Percentiles rank a stretch among this genome's conserved stretches.
Evolutionary conservation across 2,113 vertebrate genomes (phyloP).

Genomic region (Entomyzon cyanotis): DNA sequence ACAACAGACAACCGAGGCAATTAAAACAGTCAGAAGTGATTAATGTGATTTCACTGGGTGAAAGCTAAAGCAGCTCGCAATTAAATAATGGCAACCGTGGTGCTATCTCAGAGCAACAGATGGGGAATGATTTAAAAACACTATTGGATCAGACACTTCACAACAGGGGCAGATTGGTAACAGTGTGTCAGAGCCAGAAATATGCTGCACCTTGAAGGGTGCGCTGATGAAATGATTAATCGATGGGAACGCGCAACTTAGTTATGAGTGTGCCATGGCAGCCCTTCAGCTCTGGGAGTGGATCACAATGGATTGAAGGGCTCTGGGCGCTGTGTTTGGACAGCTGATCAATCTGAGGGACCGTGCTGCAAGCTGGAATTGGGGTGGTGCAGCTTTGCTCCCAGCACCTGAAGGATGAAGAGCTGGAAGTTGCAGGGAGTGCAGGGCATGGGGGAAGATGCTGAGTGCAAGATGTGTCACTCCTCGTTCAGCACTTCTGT

Average conservation of each 20-base stretch:
- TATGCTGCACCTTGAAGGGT: background rate
- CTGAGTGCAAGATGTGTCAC: accelerated
- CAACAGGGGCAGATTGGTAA: conserved; percentile 13
- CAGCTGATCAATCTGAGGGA: background rate
- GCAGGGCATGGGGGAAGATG: background rate
- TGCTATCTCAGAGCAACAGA: conserved; percentile 56
- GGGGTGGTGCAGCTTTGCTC: background rate
- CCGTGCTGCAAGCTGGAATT: accelerated
- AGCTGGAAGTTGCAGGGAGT: background rate
- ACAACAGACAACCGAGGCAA: conserved; percentile 1
- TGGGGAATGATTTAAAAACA: conserved; percentile 33
- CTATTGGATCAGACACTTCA: background rate
- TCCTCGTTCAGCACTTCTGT: background rate
- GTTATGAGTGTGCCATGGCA: accelerated
- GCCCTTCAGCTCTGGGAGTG: background rate
- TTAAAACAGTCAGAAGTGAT: conserved; percentile 55
- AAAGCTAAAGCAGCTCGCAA: conserved; percentile 37
- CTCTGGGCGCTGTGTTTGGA: accelerated
- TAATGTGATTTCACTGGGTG: conserved; percentile 36
- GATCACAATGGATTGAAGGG: background rate
- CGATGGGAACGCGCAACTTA: background rate
- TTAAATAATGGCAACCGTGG: conserved; percentile 25
- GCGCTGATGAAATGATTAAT: conserved; percentile 3
- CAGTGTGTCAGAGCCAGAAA: conserved; percentile 20
- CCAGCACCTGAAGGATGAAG: background rate